These are phyloP conservation scores for Himantopus leucocephalus DNA, from an alignment of 2,113 vertebrate species.

Conservation along the genomic window DNA sequence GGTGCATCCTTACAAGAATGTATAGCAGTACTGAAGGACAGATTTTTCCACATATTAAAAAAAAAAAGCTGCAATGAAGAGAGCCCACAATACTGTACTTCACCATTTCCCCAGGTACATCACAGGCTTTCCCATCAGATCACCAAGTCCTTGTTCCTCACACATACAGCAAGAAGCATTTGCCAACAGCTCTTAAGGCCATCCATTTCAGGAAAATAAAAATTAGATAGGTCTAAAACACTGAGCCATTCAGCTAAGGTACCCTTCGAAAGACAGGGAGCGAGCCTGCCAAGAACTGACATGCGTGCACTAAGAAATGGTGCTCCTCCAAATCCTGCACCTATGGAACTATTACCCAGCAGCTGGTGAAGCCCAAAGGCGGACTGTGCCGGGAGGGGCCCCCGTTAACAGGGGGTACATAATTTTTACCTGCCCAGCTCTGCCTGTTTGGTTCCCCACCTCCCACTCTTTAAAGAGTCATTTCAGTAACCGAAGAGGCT, in stretches of 20 bases:
- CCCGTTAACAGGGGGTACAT: not conserved
- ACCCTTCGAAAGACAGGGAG: not conserved
- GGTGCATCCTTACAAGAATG: not conserved
- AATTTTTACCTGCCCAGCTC: not conserved
- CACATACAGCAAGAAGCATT: not conserved
- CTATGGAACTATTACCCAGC: fast-evolving
- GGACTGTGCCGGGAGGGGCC: not conserved
- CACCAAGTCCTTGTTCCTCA: not conserved
- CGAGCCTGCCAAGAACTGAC: not conserved
- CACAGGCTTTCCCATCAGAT: not conserved
- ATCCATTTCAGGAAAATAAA: not conserved
- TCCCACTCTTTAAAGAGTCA: not conserved
- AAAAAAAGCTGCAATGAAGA: not conserved
- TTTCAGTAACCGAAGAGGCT: not conserved
- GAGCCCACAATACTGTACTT: not conserved
- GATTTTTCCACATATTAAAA: not conserved
- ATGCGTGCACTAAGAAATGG: fast-evolving
- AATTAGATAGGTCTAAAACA: fast-evolving
- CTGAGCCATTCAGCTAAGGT: not conserved
- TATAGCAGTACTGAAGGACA: not conserved
- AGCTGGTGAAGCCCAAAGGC: not conserved
- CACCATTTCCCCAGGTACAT: not conserved
- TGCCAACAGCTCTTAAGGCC: not conserved
- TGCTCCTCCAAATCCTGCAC: not conserved
- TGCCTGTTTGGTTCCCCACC: not conserved